Base-by-base conservation (phyloP, 2,888 invertebrate species). In the Pyrgus malvae region DNA sequence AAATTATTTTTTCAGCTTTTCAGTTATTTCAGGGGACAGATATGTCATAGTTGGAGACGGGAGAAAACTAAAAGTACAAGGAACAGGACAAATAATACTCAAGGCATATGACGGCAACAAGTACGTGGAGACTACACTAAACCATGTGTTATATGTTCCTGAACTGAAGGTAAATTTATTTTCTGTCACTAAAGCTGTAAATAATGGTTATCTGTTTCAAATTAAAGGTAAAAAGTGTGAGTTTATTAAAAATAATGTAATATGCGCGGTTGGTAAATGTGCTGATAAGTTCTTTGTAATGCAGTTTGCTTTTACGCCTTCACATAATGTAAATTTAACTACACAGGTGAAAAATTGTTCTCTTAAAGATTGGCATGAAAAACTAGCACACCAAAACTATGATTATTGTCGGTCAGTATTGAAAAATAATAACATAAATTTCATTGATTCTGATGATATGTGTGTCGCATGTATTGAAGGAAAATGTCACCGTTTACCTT, bases 81-180 rank as follows among this genome's bases (percentile, higher is more conserved):
- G 25, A 8, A 25, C 6, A 25, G 25, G 25, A 25, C 6, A 25
- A 25, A 9, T 25, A 6, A 7, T 25, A 6, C 25, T 25, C 9
- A 25, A 25, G 9, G 25, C 25, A 8, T 25, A 8, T 25, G 25
- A 25, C 9, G 25, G 25, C 6, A 6, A 25, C 8, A 6, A 25
- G 9, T 25, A 1, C 2, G 9, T 25, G 2, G 25, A 25, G 6
- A 25, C 25, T 25, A 25, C 25, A 8, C 25, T 25, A 6, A 6
- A 25, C 9, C 6, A 25, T 44, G 54, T 41, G 19, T 55, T 45
- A 56, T 46, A 33, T 45, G 46, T 56, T 49, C 48, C 25, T 25
- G 9, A 25, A 25, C 25, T 25, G 25, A 25, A 6, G 9, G 25
- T 25, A 8, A 25, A 25, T 25, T 25, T 25, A 9, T 25, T 25